Base-by-base conservation (phyloP, 2,888 invertebrate genomes). In the Tholera decimalis region DNA sequence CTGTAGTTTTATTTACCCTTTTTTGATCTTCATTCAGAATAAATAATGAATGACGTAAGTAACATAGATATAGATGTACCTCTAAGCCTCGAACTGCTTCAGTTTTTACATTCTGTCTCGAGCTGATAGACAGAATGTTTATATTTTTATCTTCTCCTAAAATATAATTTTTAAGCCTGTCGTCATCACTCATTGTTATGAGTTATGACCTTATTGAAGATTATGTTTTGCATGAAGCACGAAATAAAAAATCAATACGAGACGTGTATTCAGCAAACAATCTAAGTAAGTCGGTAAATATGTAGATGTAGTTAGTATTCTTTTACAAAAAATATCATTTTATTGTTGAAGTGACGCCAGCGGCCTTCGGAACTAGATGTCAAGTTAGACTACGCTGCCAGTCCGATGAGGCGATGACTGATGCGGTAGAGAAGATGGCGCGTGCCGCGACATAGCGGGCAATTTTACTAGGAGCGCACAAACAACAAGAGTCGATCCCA, bases 401-500 rank as follows among this genome's bases (percentile, higher is more conserved):
- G 63, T 66, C 61, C 73, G 55, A 69, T 58, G 55, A 66, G 64
- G 58, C 73, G 55, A 69, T 58, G 55, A 66, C 65, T 73, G 71
- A 73, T 77, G 80, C 77, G 75, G 82, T 78, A 83, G 85, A 92
- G 86, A 92, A 92, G 91, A 93, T 93, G 93, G 93, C 94, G 93
- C 93, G 93, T 90, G 93, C 90, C 92, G 89, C 90, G 89, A 91
- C 89, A 90, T 89, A 92, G 91, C 93, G 93, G 91, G 92, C 93
- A 89, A 85, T 85, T 67, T 49, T 90, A 95, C 92, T 82, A 94
- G 91, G 92, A 55, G 13, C 57, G 43, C 91, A 95, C 85, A 83
- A 87, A 72, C 47, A 47, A 57, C 39, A 22, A 57, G 73, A 83
- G 82, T 22, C 77, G 51, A 77, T 35, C 59, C 63, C 66, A 63